Conservation (phyloP, 2,888 invertebrate species). For the Ectropis crepuscularia region DNA sequence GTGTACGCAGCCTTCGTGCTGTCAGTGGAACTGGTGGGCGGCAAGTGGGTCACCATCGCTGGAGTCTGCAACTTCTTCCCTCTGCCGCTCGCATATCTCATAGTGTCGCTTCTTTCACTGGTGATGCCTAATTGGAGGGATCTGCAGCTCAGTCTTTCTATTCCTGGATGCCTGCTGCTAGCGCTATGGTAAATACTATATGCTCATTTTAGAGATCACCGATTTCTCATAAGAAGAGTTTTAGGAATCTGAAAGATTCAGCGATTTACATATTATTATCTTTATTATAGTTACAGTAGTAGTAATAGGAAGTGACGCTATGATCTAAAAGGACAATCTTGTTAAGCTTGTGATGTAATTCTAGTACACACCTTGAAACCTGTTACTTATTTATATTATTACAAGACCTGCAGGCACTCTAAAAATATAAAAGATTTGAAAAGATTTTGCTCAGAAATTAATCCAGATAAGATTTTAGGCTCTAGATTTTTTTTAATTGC, state of each 20-base stretch:
- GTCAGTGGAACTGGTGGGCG: slow-evolving; percentile 91
- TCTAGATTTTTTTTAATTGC: neutral
- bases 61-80: slow-evolving; percentile 93
- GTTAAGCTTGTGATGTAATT: too few species aligned
- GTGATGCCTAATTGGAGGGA: slow-evolving; percentile 89
- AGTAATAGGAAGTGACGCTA: too few species aligned
- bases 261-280: too few species aligned
- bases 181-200: slow-evolving; percentile 85
- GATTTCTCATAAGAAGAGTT: neutral
- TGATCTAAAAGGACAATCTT: too few species aligned
- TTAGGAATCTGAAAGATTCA: neutral
- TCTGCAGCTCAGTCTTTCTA: slow-evolving; percentile 88
- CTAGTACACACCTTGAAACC: too few species aligned
- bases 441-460: neutral
- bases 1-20: slow-evolving; percentile 93
- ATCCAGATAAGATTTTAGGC: neutral
- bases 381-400: too few species aligned
- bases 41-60: slow-evolving; percentile 91
- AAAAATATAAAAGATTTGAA: too few species aligned
- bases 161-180: slow-evolving; percentile 89
- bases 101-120: slow-evolving; percentile 89
- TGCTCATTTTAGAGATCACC: neutral
- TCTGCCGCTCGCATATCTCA: slow-evolving; percentile 90
- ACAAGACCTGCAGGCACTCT: too few species aligned
- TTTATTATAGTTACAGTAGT: too few species aligned